phyloP scores from a whole-genome alignment of 2,888 invertebrate genomes.

The Euproctis similis region DNA sequence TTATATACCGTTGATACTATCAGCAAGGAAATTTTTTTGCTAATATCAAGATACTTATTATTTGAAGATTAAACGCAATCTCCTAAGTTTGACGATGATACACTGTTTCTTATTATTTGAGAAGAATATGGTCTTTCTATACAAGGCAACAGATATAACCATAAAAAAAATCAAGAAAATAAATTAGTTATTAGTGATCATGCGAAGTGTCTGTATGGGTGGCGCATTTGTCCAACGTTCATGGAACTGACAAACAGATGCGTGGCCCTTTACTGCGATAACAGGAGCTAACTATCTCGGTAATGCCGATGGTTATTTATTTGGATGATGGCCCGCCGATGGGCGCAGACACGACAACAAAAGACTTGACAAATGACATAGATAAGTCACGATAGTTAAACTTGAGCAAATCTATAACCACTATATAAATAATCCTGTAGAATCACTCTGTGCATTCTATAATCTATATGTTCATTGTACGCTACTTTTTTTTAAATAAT shows the following conservation, averaged over 20 bases:
- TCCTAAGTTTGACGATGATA: no score
- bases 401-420: constrained; percentile 30
- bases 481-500: no score
- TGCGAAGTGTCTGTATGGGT: constrained; percentile 54
- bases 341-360: constrained; percentile 51
- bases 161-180: no score
- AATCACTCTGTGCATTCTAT: no score
- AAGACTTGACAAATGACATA: constrained; percentile 66
- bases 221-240: constrained; percentile 50
- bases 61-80: no score
- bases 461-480: no score
- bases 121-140: no score
- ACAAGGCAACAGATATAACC: no score
- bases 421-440: constrained; percentile 26
- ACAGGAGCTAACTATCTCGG: constrained; percentile 59
- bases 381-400: constrained; percentile 54
- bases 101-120: no score
- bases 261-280: constrained; percentile 52
- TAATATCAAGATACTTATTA: no score
- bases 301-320: constrained; percentile 69
- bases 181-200: constrained; percentile 23
- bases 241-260: constrained; percentile 62
- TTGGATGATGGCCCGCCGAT: constrained; percentile 45
- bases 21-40: no score
- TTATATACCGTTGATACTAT: no score